Conservation (phyloP, 2,797 vertebrate species). For the Somateria mollissima region DNA sequence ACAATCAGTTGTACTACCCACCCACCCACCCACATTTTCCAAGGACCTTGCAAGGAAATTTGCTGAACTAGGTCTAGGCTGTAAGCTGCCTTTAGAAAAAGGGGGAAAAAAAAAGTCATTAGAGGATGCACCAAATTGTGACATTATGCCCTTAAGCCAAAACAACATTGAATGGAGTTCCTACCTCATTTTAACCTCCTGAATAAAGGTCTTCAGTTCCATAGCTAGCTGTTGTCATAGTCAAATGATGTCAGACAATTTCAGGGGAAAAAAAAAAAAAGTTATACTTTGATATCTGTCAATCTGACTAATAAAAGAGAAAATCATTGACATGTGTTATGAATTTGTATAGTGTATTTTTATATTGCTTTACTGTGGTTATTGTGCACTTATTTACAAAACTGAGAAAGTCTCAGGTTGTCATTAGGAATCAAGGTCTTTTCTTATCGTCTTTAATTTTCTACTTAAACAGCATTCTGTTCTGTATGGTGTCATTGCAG, state of each 20-base stretch:
- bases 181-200: slow-evolving; percentile 79
- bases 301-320: slow-evolving; percentile 19
- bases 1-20: slow-evolving; percentile 78
- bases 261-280: background rate
- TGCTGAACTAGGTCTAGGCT: slow-evolving; percentile 83
- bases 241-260: slow-evolving; percentile 62
- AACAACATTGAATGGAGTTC: slow-evolving; percentile 80
- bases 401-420: background rate
- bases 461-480: background rate
- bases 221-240: slow-evolving; percentile 71
- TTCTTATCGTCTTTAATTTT: background rate
- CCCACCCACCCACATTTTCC: slow-evolving; percentile 72
- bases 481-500: background rate
- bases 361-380: background rate
- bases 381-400: background rate
- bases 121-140: slow-evolving; percentile 84
- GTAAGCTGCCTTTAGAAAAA: slow-evolving; percentile 75
- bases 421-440: background rate
- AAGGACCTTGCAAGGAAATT: slow-evolving; percentile 83
- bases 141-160: slow-evolving; percentile 84
- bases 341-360: background rate
- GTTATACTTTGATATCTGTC: background rate
- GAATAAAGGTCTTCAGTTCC: slow-evolving; percentile 78
- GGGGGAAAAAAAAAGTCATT: slow-evolving; percentile 74
- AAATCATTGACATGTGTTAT: background rate